Evolutionary conservation across 2,888 invertebrate species (phyloP).

Genomic region (Emesis furor): DNA sequence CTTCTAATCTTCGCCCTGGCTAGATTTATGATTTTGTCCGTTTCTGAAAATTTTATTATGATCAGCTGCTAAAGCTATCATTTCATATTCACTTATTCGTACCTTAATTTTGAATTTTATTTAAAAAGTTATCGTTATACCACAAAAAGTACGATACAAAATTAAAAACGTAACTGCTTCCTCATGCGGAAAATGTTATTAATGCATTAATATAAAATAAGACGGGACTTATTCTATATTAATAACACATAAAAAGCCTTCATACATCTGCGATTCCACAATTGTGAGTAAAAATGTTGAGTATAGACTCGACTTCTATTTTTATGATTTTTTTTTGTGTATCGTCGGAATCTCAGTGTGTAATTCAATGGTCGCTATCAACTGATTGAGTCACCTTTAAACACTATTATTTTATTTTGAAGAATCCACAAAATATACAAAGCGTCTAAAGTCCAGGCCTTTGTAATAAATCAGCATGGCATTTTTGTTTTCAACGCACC

Average conservation of each 20-base stretch:
- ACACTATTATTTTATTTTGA: neutral
- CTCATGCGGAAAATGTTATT: too few species aligned
- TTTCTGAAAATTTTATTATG: constrained; percentile 26
- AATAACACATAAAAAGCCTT: too few species aligned
- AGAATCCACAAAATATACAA: constrained; percentile 21
- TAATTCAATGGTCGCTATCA: neutral
- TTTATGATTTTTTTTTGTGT: too few species aligned
- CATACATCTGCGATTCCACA: too few species aligned
- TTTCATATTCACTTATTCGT: neutral
- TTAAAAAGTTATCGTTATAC: too few species aligned
- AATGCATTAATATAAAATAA: too few species aligned
- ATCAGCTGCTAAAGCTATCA: neutral
- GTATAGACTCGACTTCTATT: too few species aligned
- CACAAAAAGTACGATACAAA: too few species aligned
- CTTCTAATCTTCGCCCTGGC: constrained; percentile 89
- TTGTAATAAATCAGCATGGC: constrained; percentile 89
- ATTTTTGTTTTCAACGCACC: constrained; percentile 92
- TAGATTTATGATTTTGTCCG: constrained; percentile 82
- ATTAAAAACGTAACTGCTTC: too few species aligned
- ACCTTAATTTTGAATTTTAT: too few species aligned
- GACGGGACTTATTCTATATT: too few species aligned
- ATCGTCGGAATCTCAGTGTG: neutral
- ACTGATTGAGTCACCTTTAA: neutral
- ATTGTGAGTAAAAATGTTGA: too few species aligned
- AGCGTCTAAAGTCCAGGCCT: constrained; percentile 83